Conservation (phyloP, 2,797 vertebrate species). For the Arrhamphus sclerolepis region DNA sequence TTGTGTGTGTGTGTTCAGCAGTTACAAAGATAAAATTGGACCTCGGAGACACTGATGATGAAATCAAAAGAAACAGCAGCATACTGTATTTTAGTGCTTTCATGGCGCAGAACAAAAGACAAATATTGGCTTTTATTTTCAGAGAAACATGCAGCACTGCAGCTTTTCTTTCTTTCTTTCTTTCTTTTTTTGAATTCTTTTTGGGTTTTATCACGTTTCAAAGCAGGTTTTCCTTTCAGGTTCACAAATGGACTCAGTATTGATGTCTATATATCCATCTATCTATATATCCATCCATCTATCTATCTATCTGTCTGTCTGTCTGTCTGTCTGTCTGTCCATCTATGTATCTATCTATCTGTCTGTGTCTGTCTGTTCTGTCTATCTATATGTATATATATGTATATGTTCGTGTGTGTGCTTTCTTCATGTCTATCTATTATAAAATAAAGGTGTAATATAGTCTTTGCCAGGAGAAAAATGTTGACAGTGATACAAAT, state of each 20-base stretch:
- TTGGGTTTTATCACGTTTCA: background rate
- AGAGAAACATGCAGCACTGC: constrained; percentile 1
- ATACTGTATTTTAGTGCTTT: constrained; percentile 24
- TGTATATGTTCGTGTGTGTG: no score
- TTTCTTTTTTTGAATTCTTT: background rate
- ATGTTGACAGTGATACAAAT: no score
- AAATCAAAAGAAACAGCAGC: constrained; percentile 48
- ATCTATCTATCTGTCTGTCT: no score
- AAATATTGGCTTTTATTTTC: constrained; percentile 35
- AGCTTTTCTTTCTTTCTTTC: no score
- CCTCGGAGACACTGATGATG: constrained; percentile 45
- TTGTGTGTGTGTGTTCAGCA: constrained; percentile 3
- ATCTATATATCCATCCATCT: no score
- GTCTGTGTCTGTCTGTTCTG: no score
- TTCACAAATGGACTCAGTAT: background rate
- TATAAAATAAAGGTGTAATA: background rate
- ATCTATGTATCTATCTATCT: no score
- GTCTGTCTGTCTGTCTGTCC: no score
- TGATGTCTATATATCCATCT: background rate
- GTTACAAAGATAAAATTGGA: constrained; percentile 23
- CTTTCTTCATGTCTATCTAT: no score
- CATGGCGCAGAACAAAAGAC: constrained; percentile 23
- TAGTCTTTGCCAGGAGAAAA: no score
- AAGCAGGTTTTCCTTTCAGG: background rate
- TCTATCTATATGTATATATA: no score